Evolutionary conservation across 2,113 vertebrate species (phyloP).

Genomic region (Bubo scandiacus): DNA sequence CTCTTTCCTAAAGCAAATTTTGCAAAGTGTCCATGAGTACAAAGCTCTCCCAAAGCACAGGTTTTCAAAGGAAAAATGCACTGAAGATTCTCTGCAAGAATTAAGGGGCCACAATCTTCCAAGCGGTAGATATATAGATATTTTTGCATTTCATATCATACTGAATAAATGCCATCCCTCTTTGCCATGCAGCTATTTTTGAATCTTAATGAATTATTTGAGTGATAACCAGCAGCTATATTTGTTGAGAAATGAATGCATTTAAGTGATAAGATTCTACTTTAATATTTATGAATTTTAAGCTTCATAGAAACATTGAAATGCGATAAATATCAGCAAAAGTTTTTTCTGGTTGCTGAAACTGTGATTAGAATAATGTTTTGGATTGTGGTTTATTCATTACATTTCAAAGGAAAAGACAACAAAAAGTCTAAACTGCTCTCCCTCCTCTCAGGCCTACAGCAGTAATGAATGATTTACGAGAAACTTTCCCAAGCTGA

Average conservation of each 20-base stretch:
- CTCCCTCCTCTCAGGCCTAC: neutral
- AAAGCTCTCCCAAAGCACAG: neutral
- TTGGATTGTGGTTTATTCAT: constrained; percentile 19
- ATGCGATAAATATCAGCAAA: constrained; percentile 24
- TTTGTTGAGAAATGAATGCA: neutral
- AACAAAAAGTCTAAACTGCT: neutral
- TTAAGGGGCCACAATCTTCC: neutral
- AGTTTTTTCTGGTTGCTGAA: neutral
- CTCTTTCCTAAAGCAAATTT: neutral
- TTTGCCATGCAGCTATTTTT: constrained; percentile 3
- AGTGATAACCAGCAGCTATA: constrained; percentile 32
- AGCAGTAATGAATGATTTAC: constrained; percentile 7
- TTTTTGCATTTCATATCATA: neutral
- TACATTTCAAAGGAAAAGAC: constrained; percentile 30
- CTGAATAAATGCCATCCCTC: neutral
- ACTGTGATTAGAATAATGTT: constrained; percentile 19
- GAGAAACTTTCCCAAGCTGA: neutral
- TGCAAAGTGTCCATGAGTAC: neutral
- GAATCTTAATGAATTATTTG: constrained; percentile 27
- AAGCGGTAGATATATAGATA: neutral
- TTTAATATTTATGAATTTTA: constrained; percentile 57
- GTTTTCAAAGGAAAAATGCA: neutral
- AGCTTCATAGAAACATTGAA: neutral
- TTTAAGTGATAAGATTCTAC: constrained; percentile 4
- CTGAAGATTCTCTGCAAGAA: neutral